Evolutionary conservation across 2,888 invertebrate species (phyloP), one percentile per base, ranked within the genome.

Genomic region (Drosophila anceps): DNA sequence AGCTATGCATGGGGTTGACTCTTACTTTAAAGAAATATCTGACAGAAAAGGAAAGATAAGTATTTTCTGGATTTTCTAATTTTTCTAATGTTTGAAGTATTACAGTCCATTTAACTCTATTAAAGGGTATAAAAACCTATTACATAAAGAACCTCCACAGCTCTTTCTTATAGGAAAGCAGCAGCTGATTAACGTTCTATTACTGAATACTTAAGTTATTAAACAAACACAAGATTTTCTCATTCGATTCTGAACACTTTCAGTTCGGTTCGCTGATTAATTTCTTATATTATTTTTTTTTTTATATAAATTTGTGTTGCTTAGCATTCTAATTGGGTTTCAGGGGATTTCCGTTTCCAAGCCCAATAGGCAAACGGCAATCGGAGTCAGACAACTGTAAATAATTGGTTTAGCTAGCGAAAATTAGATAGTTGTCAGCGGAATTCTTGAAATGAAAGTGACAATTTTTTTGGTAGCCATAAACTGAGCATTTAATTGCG

Each of bases 361-460:
- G 61, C 39, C 41, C 24, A 24, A 35, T 20, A 39, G 50, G 58
- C 51, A 8, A 51, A 6, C 18, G 33, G 51, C 27, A 71, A 76
- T 76, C 46, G 69, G 64, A 76, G 76, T 61, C 68, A 68, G 55
- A 53, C 68, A 84, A 87, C 87, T 87, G 87, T 86, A 75, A 48
- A 69, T 84, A 77, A 85, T 87, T 77, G 89, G 58, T 64, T 82
- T 73, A 70, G 69, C 67, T 53, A 69, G 87, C 79, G 82, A 89
- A 85, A 81, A 86, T 76, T 63, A 15, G 24, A 35, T 33, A 44
- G 54, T 53, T 44, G 62, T 43, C 59, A 57, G 13, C 63, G 72
- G 71, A 81, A 82, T 89, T 80, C 76, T 79, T 76, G 65, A 75
- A 84, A 85, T 80, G 85, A 86, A 86, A 86, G 90, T 81, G 85